Conservation (phyloP, 2,888 invertebrate genomes). For the Aradus depressus region DNA sequence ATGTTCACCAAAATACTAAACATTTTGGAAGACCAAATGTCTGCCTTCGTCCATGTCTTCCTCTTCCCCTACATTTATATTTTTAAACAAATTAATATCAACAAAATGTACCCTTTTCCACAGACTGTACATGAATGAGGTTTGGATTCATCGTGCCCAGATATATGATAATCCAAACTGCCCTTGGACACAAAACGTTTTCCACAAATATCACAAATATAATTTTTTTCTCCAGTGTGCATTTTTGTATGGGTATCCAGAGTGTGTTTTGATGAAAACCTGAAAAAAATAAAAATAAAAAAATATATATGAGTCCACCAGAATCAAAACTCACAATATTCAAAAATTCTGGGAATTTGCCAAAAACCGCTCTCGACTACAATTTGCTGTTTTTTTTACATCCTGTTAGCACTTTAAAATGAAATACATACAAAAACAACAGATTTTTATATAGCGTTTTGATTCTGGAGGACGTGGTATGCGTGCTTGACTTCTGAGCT, state of each 20-base stretch:
- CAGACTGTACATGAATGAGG: constrained; percentile 32
- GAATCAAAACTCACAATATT: too few relatives aligned
- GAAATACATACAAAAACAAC: too few relatives aligned
- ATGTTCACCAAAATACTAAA: too few relatives aligned
- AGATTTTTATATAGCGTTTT: too few relatives aligned
- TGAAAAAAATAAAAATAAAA: constrained; percentile 21
- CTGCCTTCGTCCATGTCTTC: too few relatives aligned
- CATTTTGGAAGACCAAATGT: background rate
- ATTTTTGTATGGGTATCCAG: constrained; percentile 33
- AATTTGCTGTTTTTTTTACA: too few relatives aligned
- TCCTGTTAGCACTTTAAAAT: too few relatives aligned
- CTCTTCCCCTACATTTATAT: too few relatives aligned
- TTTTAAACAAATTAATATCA: background rate
- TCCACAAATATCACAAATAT: constrained; percentile 34
- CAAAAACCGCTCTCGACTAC: too few relatives aligned
- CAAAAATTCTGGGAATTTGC: too few relatives aligned
- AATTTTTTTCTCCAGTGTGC: constrained; percentile 34
- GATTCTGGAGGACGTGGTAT: too few relatives aligned
- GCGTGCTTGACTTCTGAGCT: too few relatives aligned
- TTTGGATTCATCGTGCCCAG: constrained; percentile 32
- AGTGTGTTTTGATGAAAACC: constrained; percentile 33
- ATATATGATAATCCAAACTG: constrained; percentile 33
- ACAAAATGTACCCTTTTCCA: constrained; percentile 29
- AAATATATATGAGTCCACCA: background rate
- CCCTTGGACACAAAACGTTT: constrained; percentile 34